phyloP scores from a whole-genome alignment of 2,113 vertebrate genomes.

The Tapirus terrestris region DNA sequence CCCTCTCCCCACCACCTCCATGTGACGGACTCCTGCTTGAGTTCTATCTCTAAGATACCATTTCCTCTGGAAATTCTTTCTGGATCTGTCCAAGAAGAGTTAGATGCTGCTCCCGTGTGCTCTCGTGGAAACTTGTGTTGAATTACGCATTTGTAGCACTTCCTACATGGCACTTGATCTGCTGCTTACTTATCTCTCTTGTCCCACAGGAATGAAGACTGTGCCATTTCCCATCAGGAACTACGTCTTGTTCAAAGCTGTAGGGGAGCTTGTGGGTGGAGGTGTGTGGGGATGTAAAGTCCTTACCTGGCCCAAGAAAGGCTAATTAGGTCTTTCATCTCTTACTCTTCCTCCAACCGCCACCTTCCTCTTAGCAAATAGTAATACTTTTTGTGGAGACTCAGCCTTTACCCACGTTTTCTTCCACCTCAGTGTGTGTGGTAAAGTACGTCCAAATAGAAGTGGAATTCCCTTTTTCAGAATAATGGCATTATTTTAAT shows the following conservation, averaged over 20 bases:
- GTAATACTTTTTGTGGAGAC: neutral
- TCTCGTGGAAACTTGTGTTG: neutral
- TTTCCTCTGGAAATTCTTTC: neutral
- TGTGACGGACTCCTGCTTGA: accelerated
- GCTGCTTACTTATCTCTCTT: neutral
- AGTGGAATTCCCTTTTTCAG: neutral
- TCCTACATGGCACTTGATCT: neutral
- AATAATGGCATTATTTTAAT: neutral
- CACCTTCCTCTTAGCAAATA: neutral
- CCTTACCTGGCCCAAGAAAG: neutral
- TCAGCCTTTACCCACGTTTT: neutral
- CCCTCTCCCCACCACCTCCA: neutral
- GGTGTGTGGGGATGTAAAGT: neutral
- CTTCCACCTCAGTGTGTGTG: neutral
- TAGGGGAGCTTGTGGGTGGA: neutral
- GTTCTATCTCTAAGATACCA: neutral
- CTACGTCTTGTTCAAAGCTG: neutral
- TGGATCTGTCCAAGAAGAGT: neutral
- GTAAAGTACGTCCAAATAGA: neutral
- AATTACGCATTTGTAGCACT: neutral
- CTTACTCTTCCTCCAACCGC: neutral
- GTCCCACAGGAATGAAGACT: neutral
- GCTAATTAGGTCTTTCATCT: neutral
- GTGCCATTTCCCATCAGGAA: neutral
- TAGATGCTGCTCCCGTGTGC: neutral